A percentile compares a stretch with the other conserved stretches of the same genome.
Evolutionary conservation across 2,888 invertebrate genomes (phyloP).

Genomic region (Junonia oenone): DNA sequence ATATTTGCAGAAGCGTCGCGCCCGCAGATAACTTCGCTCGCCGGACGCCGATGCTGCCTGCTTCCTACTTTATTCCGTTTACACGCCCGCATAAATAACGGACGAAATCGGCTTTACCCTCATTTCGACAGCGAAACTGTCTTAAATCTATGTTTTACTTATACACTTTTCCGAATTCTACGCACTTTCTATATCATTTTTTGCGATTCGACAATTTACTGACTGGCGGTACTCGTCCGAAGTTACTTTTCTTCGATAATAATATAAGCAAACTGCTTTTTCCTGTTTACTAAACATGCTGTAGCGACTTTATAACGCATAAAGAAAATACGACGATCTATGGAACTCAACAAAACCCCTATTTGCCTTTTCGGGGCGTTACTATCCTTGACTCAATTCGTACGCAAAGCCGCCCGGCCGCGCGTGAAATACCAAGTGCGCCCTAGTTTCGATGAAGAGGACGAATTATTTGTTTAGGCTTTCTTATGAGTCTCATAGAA

Average conservation of each 20-base stretch:
- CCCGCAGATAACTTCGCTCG: constrained; percentile 67
- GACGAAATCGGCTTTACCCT: constrained; percentile 41
- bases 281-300: constrained; percentile 49
- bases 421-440: constrained; percentile 78
- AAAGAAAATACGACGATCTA: constrained; percentile 69
- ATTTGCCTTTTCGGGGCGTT: constrained; percentile 72
- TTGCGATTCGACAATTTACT: not conserved
- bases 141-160: constrained; percentile 40
- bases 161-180: constrained; percentile 32
- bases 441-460: constrained; percentile 70
- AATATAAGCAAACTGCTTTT: constrained; percentile 60
- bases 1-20: constrained; percentile 59
- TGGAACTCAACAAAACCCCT: constrained; percentile 65
- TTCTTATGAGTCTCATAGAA: constrained; percentile 44
- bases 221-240: not conserved
- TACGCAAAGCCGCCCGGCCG: constrained; percentile 67
- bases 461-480: constrained; percentile 74
- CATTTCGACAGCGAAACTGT: constrained; percentile 44
- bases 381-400: constrained; percentile 71
- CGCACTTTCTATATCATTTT: not conserved
- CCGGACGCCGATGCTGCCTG: constrained; percentile 48
- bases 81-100: constrained; percentile 70
- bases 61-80: constrained; percentile 65
- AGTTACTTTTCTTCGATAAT: constrained; percentile 31
- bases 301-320: constrained; percentile 62